Conservation (phyloP, 2,797 vertebrate species). For the Dendrocincla fuliginosa region DNA sequence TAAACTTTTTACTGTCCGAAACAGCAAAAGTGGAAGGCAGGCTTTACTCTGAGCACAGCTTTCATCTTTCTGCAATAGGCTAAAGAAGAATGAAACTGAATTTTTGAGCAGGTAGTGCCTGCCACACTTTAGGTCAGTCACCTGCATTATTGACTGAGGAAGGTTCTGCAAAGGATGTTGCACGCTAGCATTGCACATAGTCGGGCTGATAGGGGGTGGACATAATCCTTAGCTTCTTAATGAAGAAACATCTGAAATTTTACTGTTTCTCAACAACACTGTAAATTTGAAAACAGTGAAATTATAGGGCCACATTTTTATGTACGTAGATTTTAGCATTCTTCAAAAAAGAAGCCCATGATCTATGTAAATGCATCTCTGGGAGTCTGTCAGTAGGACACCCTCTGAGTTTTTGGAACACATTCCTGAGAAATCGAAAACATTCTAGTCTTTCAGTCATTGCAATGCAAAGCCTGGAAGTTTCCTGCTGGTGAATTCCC, state of each 20-base stretch:
- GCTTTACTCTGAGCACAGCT: background rate
- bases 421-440: background rate
- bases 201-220: background rate
- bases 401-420: background rate
- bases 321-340: rapidly evolving
- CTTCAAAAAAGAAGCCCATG: background rate
- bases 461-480: background rate
- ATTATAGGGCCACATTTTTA: background rate
- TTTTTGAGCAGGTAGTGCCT: background rate
- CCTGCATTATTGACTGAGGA: background rate
- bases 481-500: background rate
- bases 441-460: background rate
- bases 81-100: background rate
- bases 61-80: background rate
- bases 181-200: background rate
- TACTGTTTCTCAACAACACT: background rate
- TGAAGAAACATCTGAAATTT: background rate
- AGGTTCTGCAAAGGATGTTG: background rate
- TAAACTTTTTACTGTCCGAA: background rate
- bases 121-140: background rate
- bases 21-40: background rate
- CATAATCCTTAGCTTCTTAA: background rate
- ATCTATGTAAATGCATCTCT: background rate
- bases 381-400: background rate
- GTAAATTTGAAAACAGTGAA: background rate